Base-by-base conservation (phyloP, 2,888 invertebrate genomes). In the Crocallis elinguaria region DNA sequence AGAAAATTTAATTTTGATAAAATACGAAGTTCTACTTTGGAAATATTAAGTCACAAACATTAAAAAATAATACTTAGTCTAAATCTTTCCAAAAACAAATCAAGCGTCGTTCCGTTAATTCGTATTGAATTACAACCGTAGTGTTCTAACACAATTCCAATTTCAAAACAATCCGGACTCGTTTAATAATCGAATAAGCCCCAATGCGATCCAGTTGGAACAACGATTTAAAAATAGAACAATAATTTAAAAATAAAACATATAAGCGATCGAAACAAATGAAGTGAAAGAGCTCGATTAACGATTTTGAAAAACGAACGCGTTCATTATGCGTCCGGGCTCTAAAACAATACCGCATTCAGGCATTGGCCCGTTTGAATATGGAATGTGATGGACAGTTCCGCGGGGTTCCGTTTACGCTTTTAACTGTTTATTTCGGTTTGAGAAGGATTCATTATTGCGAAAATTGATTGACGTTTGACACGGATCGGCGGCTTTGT, bases 301-400 rank as follows among this genome's bases (percentile, higher is more conserved):
- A 86, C 82, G 85, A 86, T 84, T 85, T 69, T 74, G 77, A 82
- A 74, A 52, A 52, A 52, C 52, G 74, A 75, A 75, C 71, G 75
- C 75, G 76, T 82, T 84, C 80, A 86, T 87, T 85, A 84, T 84
- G 77, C 76, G 77, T 84, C 82, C 77, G 79, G 74, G 82, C 79
- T 84, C 83, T 87, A 88, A 89, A 90, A 90, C 90, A 89, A 90
- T 88, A 79, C 82, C 62, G 72, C 80, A 85, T 89, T 88, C 87
- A 85, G 63, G n/a, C 79, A 77, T 79, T 75, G 79, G 78, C 67
- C 72, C 72, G 75, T 88, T 88, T 87, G 88, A 88, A 87, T 88
- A 82, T 80, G 81, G 82, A 84, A 84, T 75, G 81, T 88, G 87
- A 86, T 79, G 84, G 85, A 82, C 84, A 80, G 82, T 75, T 82